Evolutionary conservation across 1,140 invertebrate genomes (phyloP).

Genomic region (Drosophila murphyi): DNA sequence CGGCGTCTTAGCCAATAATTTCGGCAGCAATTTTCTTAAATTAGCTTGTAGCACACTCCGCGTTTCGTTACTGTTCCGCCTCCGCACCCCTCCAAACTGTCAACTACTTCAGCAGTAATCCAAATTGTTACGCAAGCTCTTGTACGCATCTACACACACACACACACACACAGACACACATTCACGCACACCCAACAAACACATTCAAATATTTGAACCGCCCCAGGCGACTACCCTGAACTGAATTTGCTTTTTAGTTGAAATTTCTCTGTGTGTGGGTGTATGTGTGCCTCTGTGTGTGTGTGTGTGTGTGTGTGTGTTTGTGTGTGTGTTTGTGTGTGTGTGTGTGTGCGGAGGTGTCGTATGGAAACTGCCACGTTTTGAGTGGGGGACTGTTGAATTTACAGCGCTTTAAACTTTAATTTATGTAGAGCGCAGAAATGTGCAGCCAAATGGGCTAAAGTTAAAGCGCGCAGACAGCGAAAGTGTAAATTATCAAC

Average conservation of each 20-base stretch:
- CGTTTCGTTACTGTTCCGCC: background rate
- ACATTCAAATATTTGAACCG: conserved; percentile 22
- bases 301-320: background rate
- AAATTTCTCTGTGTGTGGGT: conserved; percentile 12
- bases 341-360: background rate
- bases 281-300: background rate
- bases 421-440: conserved; percentile 69
- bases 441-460: conserved; percentile 48
- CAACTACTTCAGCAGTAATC: conserved; percentile 78
- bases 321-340: background rate
- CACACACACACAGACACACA: conserved; percentile 19
- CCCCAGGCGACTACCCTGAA: background rate
- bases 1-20: conserved; percentile 67
- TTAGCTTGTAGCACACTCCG: conserved; percentile 56
- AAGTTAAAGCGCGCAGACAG: conserved; percentile 63
- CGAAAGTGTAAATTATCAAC: conserved; percentile 79
- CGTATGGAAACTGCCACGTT: conserved; percentile 22
- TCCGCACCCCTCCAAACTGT: conserved; percentile 37
- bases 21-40: conserved; percentile 79
- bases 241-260: conserved; percentile 46
- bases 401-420: conserved; percentile 78
- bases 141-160: conserved; percentile 37
- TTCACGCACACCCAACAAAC: background rate
- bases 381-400: conserved; percentile 22
- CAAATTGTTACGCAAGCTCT: conserved; percentile 75